Conservation (phyloP, 1,140 invertebrate genomes). For the Oryctes rhinoceros region DNA sequence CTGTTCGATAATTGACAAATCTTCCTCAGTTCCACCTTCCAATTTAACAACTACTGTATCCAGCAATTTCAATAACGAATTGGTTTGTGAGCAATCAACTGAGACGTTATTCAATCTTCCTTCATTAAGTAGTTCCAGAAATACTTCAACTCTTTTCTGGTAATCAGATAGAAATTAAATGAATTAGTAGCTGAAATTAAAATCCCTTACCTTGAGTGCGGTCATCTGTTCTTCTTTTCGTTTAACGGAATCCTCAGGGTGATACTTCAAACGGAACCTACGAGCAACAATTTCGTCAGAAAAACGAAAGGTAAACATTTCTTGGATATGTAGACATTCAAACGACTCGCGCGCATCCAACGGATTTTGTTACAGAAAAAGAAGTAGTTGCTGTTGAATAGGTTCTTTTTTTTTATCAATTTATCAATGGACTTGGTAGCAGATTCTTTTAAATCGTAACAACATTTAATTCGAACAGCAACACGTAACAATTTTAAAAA, state of each 20-base stretch:
- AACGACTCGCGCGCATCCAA: neutral
- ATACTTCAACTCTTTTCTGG: slow-evolving; percentile 89
- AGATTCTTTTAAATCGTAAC: neutral
- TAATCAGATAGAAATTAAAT: neutral
- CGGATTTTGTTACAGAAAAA: neutral
- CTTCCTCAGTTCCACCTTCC: slow-evolving; percentile 96
- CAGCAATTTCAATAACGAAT: slow-evolving; percentile 86
- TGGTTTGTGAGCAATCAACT: slow-evolving; percentile 89
- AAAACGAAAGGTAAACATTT: neutral
- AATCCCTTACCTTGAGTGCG: slow-evolving; percentile 77
- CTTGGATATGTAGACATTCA: slow-evolving; percentile 7
- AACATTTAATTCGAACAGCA: slow-evolving; percentile 20
- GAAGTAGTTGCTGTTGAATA: slow-evolving; percentile 30
- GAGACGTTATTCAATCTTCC: slow-evolving; percentile 79
- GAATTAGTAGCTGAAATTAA: neutral
- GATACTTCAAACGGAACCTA: slow-evolving; percentile 99
- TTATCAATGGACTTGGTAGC: neutral
- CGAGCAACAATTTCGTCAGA: slow-evolving; percentile 52
- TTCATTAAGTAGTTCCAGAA: slow-evolving; percentile 83
- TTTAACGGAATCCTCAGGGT: slow-evolving; percentile 94
- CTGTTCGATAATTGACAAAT: slow-evolving; percentile 83
- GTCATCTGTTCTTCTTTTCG: slow-evolving; percentile 86
- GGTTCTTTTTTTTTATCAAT: neutral
- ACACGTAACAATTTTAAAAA: slow-evolving; percentile 12
- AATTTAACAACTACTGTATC: slow-evolving; percentile 97